A percentile compares a stretch with the other conserved stretches of the same genome.
These are phyloP conservation scores for Mantis religiosa DNA, from an alignment of 2,888 invertebrate genomes.

Conservation along the genomic window DNA sequence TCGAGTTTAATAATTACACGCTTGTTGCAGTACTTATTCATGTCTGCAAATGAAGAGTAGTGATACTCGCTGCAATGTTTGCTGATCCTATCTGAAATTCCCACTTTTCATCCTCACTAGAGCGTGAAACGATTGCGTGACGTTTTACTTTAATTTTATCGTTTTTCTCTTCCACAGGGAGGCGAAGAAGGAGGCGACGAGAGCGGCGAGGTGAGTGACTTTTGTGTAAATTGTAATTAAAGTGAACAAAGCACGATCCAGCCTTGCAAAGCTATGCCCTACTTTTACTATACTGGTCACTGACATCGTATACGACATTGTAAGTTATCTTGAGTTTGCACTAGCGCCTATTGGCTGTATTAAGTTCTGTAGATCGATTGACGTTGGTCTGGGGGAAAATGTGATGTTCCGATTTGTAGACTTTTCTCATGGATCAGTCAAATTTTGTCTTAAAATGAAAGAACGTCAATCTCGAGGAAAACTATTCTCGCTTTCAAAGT, in stretches of 20 bases:
- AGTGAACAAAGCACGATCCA: neutral
- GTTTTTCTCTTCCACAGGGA: slow-evolving; percentile 31
- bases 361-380: too few relatives aligned
- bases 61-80: neutral
- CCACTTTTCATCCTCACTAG: neutral
- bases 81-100: neutral
- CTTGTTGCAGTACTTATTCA: neutral
- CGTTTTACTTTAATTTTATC: neutral
- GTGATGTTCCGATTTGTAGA: too few relatives aligned
- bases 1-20: neutral
- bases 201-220: slow-evolving; percentile 28
- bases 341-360: too few relatives aligned
- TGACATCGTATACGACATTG: too few relatives aligned
- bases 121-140: neutral
- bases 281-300: neutral
- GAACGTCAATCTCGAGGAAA: too few relatives aligned
- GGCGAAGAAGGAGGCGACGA: slow-evolving; percentile 37
- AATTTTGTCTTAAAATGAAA: too few relatives aligned
- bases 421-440: too few relatives aligned
- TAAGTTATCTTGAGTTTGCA: too few relatives aligned
- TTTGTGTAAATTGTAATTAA: neutral
- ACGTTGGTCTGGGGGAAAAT: too few relatives aligned
- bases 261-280: neutral
- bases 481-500: too few relatives aligned
- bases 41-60: neutral